These are phyloP conservation scores for Polypterus senegalus DNA, from an alignment of 2,113 vertebrate genomes.

Conservation along the genomic window DNA sequence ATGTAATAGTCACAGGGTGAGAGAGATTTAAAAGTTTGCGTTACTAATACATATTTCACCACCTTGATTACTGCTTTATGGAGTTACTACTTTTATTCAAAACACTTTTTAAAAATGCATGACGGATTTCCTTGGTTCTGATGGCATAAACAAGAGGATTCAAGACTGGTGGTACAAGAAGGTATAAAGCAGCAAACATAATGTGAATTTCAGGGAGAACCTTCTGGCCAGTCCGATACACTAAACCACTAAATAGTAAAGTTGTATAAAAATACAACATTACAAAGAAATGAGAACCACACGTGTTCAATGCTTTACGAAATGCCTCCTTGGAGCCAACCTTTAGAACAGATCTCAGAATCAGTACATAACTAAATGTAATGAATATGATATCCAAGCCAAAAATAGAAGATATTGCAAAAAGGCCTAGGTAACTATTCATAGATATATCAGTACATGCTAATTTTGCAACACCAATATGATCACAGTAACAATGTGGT, in stretches of 20 bases:
- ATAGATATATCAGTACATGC: slow-evolving; percentile 22
- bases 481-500: slow-evolving; percentile 30
- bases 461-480: slow-evolving; percentile 26
- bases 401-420: slow-evolving; percentile 25
- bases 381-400: slow-evolving; percentile 26
- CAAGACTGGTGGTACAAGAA: slow-evolving; percentile 1
- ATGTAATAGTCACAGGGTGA: too few species aligned
- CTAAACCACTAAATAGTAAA: slow-evolving; percentile 8
- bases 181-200: background rate
- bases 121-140: background rate
- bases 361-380: slow-evolving; percentile 24
- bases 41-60: too few species aligned
- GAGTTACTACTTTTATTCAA: background rate
- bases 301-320: background rate
- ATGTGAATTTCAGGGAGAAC: background rate
- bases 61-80: too few species aligned
- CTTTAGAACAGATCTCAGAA: slow-evolving; percentile 20
- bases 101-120: background rate
- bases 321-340: slow-evolving; percentile 15
- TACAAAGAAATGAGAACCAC: background rate
- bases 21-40: too few species aligned
- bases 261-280: slow-evolving; percentile 18
- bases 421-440: slow-evolving; percentile 27
- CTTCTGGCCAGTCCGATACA: slow-evolving; percentile 28
- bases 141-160: slow-evolving; percentile 1